phyloP scores from a whole-genome alignment of 1,140 invertebrate genomes.

The Parasteatoda tepidariorum region DNA sequence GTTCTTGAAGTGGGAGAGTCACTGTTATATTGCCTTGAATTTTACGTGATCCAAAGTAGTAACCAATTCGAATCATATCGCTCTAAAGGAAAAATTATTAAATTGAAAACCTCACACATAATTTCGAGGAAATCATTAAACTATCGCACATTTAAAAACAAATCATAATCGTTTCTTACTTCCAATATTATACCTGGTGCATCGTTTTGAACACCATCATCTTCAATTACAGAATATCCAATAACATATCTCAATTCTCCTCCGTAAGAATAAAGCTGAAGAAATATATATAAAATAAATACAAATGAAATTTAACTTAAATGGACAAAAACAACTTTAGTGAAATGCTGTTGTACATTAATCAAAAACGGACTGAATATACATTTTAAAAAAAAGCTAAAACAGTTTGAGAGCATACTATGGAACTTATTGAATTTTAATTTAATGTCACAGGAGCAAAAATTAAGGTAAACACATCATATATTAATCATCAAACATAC shows the following conservation, averaged over 20 bases:
- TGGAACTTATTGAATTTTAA: no score
- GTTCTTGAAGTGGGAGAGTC: slow-evolving; percentile 76
- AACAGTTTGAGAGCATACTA: no score
- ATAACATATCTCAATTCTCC: slow-evolving; percentile 79
- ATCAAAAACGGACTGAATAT: background rate
- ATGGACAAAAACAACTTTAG: background rate
- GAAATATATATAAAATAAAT: no score
- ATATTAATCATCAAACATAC: no score
- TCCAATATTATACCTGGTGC: slow-evolving; percentile 88
- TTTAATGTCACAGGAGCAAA: no score
- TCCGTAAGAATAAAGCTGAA: slow-evolving; percentile 81
- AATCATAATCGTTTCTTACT: slow-evolving; percentile 69
- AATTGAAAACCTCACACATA: slow-evolving; percentile 3
- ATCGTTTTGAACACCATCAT: slow-evolving; percentile 86
- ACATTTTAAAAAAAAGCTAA: no score
- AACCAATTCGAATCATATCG: slow-evolving; percentile 73
- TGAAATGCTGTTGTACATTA: background rate
- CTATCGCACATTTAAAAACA: slow-evolving; percentile 20
- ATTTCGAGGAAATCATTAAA: slow-evolving; percentile 9
- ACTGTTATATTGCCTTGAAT: slow-evolving; percentile 73
- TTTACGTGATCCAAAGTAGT: slow-evolving; percentile 68
- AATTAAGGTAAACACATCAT: no score
- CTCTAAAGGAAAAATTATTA: slow-evolving; percentile 67
- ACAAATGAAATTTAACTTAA: background rate
- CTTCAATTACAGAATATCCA: slow-evolving; percentile 86